Evolutionary conservation across 2,113 vertebrate genomes (phyloP).

Genomic region (Limanda limanda): DNA sequence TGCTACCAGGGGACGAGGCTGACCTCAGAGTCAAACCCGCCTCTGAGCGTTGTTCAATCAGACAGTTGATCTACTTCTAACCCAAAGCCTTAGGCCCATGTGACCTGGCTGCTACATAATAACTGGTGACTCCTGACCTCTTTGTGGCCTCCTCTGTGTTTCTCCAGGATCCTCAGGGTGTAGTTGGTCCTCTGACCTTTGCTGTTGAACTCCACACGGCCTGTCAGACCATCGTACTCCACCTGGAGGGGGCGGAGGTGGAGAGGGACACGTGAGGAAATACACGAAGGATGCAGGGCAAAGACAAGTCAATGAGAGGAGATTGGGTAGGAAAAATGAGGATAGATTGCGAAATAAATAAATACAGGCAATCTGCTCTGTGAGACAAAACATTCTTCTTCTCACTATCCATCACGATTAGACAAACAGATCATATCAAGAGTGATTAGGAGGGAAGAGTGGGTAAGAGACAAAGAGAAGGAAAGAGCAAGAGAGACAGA

Average conservation of each 20-base stretch:
- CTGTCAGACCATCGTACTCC: constrained; percentile 94
- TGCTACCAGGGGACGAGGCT: constrained; percentile 15
- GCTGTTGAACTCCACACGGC: constrained; percentile 94
- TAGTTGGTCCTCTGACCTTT: constrained; percentile 97
- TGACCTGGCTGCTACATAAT: constrained; percentile 43
- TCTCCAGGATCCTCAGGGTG: constrained; percentile 91
- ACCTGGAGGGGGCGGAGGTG: constrained; percentile 80
- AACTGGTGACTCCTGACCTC: constrained; percentile 83
- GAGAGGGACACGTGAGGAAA: constrained; percentile 15
- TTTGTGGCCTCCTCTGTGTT: constrained; percentile 88
- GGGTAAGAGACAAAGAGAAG: constrained; percentile 17
- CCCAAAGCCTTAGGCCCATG: constrained; percentile 37
- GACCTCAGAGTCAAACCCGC: constrained; percentile 54
- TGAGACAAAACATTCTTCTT: constrained; percentile 29
- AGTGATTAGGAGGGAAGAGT: constrained; percentile 24
- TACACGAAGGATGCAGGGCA: constrained; percentile 15
- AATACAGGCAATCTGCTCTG: constrained; percentile 11
- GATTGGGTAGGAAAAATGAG: constrained; percentile 12
- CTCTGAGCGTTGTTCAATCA: constrained; percentile 19
- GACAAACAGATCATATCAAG: constrained; percentile 19
- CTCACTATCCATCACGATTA: constrained; percentile 27
- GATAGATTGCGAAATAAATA: constrained; percentile 21
- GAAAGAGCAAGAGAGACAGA: constrained; percentile 33
- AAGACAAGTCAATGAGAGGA: constrained; percentile 16
- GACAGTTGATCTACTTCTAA: constrained; percentile 50